Percentiles rank a stretch among this genome's conserved stretches.
phyloP scores from a whole-genome alignment of 2,797 vertebrate genomes.

The Muscicapa comitata region DNA sequence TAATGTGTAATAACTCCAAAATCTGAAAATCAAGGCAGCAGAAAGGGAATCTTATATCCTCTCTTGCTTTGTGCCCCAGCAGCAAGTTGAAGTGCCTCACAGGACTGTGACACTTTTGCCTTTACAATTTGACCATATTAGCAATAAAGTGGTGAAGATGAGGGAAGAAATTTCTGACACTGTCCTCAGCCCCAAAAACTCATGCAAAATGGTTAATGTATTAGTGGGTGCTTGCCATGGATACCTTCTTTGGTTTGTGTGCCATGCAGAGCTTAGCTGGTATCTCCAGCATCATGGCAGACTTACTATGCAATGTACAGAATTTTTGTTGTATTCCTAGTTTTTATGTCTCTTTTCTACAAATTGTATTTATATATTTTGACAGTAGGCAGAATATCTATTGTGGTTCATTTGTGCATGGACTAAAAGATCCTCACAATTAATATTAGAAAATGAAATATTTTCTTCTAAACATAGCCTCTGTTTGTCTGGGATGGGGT shows the following conservation, averaged over 20 bases:
- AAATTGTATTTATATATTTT: neutral
- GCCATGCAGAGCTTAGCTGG: neutral
- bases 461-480: neutral
- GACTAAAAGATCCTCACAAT: neutral
- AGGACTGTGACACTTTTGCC: neutral
- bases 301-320: fast-evolving
- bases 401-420: neutral
- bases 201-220: neutral
- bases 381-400: neutral
- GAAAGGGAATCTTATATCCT: neutral
- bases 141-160: neutral
- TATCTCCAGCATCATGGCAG: neutral
- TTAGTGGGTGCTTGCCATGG: neutral
- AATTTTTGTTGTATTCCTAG: neutral
- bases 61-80: neutral
- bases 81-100: fast-evolving
- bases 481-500: neutral
- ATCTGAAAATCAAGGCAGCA: neutral
- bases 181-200: neutral
- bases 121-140: neutral
- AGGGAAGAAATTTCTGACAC: neutral
- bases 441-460: neutral
- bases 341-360: neutral
- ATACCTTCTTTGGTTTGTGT: neutral
- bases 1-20: neutral